Conservation (phyloP, 2,113 vertebrate genomes). For the Turdus rufiventris region DNA sequence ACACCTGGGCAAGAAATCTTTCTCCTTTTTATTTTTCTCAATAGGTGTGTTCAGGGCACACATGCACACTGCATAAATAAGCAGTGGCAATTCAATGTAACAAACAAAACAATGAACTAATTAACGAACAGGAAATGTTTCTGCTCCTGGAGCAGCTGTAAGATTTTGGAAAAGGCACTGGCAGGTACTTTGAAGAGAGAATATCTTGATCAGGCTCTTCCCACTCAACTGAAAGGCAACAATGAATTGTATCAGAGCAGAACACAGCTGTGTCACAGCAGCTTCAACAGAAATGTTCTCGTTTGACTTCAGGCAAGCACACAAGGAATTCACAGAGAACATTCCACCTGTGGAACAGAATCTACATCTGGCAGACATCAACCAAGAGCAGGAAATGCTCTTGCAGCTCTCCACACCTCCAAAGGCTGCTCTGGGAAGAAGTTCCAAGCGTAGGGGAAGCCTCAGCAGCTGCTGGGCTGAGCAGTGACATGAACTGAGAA, state of each 20-base stretch:
- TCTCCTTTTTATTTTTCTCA: neutral
- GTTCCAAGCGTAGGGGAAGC: neutral
- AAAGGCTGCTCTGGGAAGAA: neutral
- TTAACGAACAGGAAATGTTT: neutral
- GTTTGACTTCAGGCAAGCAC: neutral
- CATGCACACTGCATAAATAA: neutral
- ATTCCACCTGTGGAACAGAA: neutral
- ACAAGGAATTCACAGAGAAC: neutral
- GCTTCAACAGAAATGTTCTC: neutral
- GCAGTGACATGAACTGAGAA: neutral
- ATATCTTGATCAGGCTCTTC: neutral
- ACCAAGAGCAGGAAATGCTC: neutral
- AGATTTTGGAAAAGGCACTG: neutral
- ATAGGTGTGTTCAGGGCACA: neutral
- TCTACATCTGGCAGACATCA: neutral
- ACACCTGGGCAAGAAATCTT: neutral
- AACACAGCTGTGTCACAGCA: neutral
- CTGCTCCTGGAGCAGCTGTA: neutral
- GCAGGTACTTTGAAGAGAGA: neutral
- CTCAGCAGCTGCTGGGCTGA: neutral
- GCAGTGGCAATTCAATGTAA: neutral
- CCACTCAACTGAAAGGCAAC: neutral
- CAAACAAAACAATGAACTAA: neutral
- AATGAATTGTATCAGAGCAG: neutral
- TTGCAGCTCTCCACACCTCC: neutral